phyloP scores from a whole-genome alignment of 2,113 vertebrate genomes.

The Microcebus lehilahytsara region DNA sequence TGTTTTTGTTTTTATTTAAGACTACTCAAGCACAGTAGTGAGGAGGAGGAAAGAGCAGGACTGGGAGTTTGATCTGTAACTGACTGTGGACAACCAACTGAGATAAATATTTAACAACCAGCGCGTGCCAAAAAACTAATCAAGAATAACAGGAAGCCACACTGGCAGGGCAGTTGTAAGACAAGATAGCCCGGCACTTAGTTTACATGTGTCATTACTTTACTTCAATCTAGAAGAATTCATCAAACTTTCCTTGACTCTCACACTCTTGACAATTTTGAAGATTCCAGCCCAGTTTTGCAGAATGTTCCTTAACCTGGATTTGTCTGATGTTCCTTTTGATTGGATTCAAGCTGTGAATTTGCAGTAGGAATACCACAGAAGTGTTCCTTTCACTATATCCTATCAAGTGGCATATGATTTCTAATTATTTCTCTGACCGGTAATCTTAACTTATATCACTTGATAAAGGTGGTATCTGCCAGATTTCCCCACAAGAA shows the following conservation, averaged over 20 bases:
- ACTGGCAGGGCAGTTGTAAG: not conserved
- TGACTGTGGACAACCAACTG: too few species aligned
- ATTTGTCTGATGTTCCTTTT: not conserved
- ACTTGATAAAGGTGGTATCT: not conserved
- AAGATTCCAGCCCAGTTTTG: not conserved
- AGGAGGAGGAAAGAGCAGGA: too few species aligned
- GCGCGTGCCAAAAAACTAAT: not conserved
- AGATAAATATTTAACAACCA: not conserved
- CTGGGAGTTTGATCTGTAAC: too few species aligned
- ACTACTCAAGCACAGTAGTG: not conserved
- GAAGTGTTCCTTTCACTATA: not conserved
- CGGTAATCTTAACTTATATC: not conserved
- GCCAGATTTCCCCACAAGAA: not conserved
- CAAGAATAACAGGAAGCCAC: not conserved
- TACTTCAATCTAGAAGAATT: not conserved
- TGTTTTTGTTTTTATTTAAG: not conserved
- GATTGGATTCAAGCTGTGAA: not conserved
- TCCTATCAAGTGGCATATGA: not conserved
- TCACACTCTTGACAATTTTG: not conserved
- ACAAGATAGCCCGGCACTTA: not conserved
- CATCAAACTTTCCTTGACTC: not conserved
- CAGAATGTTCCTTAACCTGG: not conserved
- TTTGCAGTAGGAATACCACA: not conserved
- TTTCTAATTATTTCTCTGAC: not conserved
- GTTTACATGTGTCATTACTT: not conserved